Base-by-base conservation (phyloP, 2,113 vertebrate genomes). In the Anoplopoma fimbria region DNA sequence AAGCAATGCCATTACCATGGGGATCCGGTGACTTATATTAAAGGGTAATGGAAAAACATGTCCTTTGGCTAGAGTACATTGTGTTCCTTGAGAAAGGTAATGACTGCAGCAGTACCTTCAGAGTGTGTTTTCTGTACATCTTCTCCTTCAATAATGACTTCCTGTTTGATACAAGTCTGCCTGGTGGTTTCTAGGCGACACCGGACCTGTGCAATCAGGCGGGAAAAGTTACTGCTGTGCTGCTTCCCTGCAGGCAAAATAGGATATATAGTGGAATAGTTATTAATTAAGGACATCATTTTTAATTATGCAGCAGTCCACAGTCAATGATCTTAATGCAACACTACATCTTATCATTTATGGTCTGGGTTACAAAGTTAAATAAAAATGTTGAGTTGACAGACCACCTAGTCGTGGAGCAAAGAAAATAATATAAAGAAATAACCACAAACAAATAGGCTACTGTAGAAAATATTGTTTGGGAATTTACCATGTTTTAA, bases 201-300 rank as follows among this genome's bases (percentile, higher is more conserved):
- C 69, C 93, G 96, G 57, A 98, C 95, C 74, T 98, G 96, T 73
- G 96, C 93, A 83, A 99, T 95, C 85, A 99, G 93, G 55, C 93
- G 90, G 4, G 95, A 94, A 84, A 99, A 99, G 79, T 97, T 97
- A 19, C 58, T 93, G 75, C 94, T 95, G 94, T 99, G 96, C 75
- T 96, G 95, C 84, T 95, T 97, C 45, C 97, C 98, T 99, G 91
- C 58, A 93, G 95, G 4, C 5, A 83, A 1, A 89, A 75, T 15
- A 69, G 1, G 2, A 70, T 13, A 81, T 51, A 60, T 31, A 0
- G 5, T 74, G 19, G 15, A 67, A 42, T 8, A 74, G 10, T 23
- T 63, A 12, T 9, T 27, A 27, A 40, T 47, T 36, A 10, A 21
- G 2, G 13, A 36, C 1, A 45, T 3, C 33, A 47, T 36, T 9